phyloP scores from a whole-genome alignment of 1,140 invertebrate species.

The Thaumetopoea pityocampa region DNA sequence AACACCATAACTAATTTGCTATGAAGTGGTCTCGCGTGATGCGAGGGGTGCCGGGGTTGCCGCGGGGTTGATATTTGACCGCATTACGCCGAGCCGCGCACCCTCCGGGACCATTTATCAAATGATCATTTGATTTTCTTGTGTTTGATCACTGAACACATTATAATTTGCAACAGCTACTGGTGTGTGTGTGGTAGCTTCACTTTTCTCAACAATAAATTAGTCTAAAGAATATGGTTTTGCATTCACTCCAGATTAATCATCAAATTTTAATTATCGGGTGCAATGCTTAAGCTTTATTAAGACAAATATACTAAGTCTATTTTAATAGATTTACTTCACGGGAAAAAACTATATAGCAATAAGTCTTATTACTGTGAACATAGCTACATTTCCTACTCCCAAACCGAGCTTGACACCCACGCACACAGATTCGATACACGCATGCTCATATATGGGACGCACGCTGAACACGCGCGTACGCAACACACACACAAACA shows the following conservation, averaged over 20 bases:
- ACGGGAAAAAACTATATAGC: too few relatives aligned
- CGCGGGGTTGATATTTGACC: slow-evolving; percentile 43
- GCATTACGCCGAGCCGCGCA: slow-evolving; percentile 61
- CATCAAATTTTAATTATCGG: too few relatives aligned
- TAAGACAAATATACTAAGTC: too few relatives aligned
- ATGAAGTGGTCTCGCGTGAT: slow-evolving; percentile 12
- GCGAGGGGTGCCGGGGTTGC: slow-evolving; percentile 10
- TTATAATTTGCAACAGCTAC: slow-evolving; percentile 64
- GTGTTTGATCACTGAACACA: slow-evolving; percentile 75
- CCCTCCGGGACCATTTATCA: slow-evolving; percentile 69
- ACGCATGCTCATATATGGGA: too few relatives aligned
- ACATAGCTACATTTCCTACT: too few relatives aligned
- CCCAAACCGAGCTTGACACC: too few relatives aligned
- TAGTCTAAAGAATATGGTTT: slow-evolving; percentile 12
- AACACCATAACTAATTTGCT: slow-evolving; percentile 11
- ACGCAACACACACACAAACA: too few relatives aligned
- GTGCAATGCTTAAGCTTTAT: too few relatives aligned
- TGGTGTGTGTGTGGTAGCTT: slow-evolving; percentile 37
- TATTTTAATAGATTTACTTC: too few relatives aligned
- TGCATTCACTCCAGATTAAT: not conserved
- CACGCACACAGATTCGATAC: too few relatives aligned
- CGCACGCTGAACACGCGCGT: too few relatives aligned
- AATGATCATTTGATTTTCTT: slow-evolving; percentile 76
- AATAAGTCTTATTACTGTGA: too few relatives aligned
- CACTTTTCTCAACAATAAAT: slow-evolving; percentile 26